Conservation (phyloP, 2,113 vertebrate genomes). For the Stigmatopora argus region DNA sequence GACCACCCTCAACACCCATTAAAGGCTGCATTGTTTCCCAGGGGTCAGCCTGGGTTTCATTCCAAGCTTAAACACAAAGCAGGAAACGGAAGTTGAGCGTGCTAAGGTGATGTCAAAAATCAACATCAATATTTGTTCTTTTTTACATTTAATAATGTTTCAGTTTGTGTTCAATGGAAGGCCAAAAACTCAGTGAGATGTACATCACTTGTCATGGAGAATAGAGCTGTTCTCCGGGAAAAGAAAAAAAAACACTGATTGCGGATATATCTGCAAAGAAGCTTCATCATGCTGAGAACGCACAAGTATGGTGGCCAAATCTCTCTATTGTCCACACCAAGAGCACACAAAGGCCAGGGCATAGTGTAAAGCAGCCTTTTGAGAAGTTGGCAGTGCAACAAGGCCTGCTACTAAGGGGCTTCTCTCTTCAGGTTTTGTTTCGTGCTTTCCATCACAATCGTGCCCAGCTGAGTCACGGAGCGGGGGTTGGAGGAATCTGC, state of each 20-base stretch:
- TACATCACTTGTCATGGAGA: not conserved
- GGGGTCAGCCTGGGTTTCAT: conserved; percentile 84
- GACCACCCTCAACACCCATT: conserved; percentile 74
- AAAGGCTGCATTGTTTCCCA: conserved; percentile 86
- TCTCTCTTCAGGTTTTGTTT: conserved; percentile 57
- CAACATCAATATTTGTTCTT: conserved; percentile 7
- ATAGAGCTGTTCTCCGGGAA: not conserved
- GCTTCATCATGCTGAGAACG: conserved; percentile 37
- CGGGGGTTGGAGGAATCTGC: conserved; percentile 55
- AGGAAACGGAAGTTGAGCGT: conserved; percentile 68
- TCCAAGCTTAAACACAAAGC: conserved; percentile 76
- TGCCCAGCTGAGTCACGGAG: conserved; percentile 45
- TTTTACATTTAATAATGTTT: not conserved
- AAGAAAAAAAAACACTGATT: not conserved
- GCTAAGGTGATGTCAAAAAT: conserved; percentile 37
- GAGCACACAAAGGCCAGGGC: conserved; percentile 41
- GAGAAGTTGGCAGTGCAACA: conserved; percentile 46
- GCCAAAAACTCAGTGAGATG: not conserved
- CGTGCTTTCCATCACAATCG: conserved; percentile 61
- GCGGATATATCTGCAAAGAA: conserved; percentile 5
- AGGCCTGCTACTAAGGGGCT: conserved; percentile 38
- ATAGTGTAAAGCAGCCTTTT: conserved; percentile 51
- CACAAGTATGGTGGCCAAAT: conserved; percentile 48
- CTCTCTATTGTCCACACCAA: conserved; percentile 39
- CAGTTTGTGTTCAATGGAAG: not conserved